A percentile compares a stretch with the other conserved stretches of the same genome.
Evolutionary conservation across 2,797 vertebrate species (phyloP).

Genomic region (Carcharodon carcharias): DNA sequence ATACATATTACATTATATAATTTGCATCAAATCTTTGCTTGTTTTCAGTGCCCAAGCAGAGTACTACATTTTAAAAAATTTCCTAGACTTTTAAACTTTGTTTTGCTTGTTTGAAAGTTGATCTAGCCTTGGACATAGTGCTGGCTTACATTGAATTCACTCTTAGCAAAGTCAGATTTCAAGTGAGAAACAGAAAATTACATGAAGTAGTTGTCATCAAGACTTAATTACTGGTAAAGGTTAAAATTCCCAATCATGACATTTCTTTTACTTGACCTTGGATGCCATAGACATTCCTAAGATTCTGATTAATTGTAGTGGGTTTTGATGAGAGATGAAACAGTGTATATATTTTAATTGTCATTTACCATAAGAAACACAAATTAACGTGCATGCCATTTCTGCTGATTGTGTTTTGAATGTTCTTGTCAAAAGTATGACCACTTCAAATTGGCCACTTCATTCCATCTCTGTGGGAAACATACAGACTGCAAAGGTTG

Average conservation of each 20-base stretch:
- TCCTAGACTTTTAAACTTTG: not conserved
- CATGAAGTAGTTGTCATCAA: not conserved
- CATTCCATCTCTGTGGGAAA: not conserved
- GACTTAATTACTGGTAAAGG: not conserved
- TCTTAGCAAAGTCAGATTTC: not conserved
- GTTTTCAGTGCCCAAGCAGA: not conserved
- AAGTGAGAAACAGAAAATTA: not conserved
- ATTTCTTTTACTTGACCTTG: conserved; percentile 11
- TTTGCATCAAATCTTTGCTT: not conserved
- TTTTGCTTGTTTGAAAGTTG: not conserved
- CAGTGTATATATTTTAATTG: conserved; percentile 1
- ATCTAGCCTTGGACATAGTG: not conserved
- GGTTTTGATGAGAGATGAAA: not conserved
- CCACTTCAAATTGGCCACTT: not conserved
- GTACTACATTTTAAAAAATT: not conserved
- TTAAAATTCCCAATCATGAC: not conserved
- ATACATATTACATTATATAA: not conserved
- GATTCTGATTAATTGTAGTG: not conserved
- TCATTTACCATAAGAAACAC: not conserved
- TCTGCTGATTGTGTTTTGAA: not conserved
- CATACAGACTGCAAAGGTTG: not conserved
- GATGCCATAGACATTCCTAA: conserved; percentile 22
- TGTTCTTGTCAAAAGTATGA: not conserved
- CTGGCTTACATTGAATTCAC: not conserved
- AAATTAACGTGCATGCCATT: not conserved